Conservation (phyloP, 2,888 invertebrate species). For the Callimorpha dominula region DNA sequence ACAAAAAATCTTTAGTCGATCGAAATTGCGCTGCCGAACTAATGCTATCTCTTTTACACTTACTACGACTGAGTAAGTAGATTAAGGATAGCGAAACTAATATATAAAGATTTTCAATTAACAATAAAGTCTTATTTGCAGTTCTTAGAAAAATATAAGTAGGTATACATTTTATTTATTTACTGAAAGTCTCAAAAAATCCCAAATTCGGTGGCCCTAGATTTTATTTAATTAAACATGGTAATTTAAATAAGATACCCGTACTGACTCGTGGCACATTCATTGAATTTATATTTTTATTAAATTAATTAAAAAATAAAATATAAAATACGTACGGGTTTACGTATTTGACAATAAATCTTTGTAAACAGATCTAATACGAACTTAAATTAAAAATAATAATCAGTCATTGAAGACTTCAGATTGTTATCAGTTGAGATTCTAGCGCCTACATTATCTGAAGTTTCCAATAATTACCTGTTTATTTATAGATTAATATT, state of each 20-base stretch:
- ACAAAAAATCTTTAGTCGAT: slow-evolving; percentile 19
- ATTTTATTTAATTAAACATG: slow-evolving; percentile 52
- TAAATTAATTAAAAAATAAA: slow-evolving; percentile 54
- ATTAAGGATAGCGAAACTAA: slow-evolving; percentile 57
- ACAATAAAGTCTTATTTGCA: slow-evolving; percentile 23
- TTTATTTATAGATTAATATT: slow-evolving; percentile 61
- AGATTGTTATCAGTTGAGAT: slow-evolving; percentile 77
- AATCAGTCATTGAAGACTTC: slow-evolving; percentile 85
- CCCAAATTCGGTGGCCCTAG: slow-evolving; percentile 32
- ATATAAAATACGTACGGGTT: slow-evolving; percentile 64
- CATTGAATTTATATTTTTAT: slow-evolving; percentile 61
- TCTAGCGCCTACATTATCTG: slow-evolving; percentile 79
- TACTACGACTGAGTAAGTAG: slow-evolving; percentile 66
- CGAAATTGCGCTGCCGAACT: slow-evolving; percentile 46
- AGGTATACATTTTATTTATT: not conserved
- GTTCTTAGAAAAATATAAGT: slow-evolving; percentile 19
- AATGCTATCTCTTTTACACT: slow-evolving; percentile 59
- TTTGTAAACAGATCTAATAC: slow-evolving; percentile 75
- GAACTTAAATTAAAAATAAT: slow-evolving; percentile 60
- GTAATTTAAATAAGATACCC: slow-evolving; percentile 75
- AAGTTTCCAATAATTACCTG: slow-evolving; percentile 78
- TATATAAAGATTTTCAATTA: slow-evolving; percentile 26
- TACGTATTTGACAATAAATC: slow-evolving; percentile 52
- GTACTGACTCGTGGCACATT: slow-evolving; percentile 81
- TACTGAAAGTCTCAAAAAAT: slow-evolving; percentile 35